Evolutionary conservation across 2,797 vertebrate genomes (phyloP), one percentile per base, ranked within the genome.

Genomic region (Rhynchotus rufescens): DNA sequence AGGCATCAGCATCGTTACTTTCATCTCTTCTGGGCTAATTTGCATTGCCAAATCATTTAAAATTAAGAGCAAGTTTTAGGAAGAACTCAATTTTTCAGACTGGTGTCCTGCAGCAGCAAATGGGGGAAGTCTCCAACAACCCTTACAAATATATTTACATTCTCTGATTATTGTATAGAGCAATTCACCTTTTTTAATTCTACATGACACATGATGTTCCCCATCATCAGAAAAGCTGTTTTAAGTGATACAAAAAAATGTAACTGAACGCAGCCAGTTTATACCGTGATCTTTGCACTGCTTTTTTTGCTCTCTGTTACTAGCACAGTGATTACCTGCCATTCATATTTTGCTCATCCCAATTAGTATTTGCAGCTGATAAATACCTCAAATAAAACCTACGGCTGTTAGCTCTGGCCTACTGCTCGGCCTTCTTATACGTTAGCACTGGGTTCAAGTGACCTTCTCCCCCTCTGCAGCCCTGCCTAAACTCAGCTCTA

Each of bases 381-480:
- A 77, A 56, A 4, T 3, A 61, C 52, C 52, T 69, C 52, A 57
- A 38, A 49, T 13, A 45, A 86, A 88, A 34, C 64, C 80, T 47
- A 17, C 0, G 11, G n/a, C 1, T 12, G 4, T 13, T 25, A 45
- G 28, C 4, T 25, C 15, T 13, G 49, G 49, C 32, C 14, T 57
- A 71, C 12, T 30, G 65, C 61, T 64, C 64, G 71, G 45, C 44
- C 72, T 38, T 68, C 82, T 0, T 25, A 21, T 4, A 34, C 16
- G 4, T 30, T 30, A 26, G 16, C 17, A 32, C 45, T 16, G 32
- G 30, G 26, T 19, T 30, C 42, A 80, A 47, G 9, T 32, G 77
- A 36, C 47, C 59, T 51, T 32, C 42, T 3, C 52, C 22, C 71
- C 66, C 45, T 26, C 36, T 10, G n/a, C 22, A 30, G 15, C 12